Conservation (phyloP, 23 tunicate species). For the Halocynthia aurantium region DNA sequence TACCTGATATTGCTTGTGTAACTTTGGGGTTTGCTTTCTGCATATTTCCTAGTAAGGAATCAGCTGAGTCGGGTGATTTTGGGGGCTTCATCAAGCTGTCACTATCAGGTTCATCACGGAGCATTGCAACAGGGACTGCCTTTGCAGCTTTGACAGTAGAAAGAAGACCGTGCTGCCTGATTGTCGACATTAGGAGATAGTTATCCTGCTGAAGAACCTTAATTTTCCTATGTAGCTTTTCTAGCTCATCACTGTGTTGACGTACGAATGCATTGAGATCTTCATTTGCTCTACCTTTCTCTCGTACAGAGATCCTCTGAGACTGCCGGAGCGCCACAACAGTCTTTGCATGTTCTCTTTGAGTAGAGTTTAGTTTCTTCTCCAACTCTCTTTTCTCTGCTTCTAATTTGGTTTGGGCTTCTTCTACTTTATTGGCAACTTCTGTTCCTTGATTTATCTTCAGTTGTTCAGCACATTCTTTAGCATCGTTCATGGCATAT, state of each 20-base stretch:
- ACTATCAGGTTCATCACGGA: not conserved
- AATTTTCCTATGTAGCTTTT: conserved; percentile 30
- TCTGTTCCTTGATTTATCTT: not conserved
- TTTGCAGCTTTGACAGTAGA: conserved; percentile 48
- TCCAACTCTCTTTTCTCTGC: not conserved
- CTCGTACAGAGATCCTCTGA: conserved; percentile 46
- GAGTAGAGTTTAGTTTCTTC: conserved; percentile 10
- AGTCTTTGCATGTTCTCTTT: conserved; percentile 52
- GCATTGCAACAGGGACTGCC: conserved; percentile 13
- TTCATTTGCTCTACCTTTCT: conserved; percentile 43
- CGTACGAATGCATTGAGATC: conserved; percentile 40
- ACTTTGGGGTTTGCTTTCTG: not conserved
- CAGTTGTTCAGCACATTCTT: not conserved
- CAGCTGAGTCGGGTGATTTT: not conserved
- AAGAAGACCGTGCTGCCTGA: conserved; percentile 75
- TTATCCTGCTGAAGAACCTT: conserved; percentile 45
- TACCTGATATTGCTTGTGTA: not conserved
- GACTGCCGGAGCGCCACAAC: conserved; percentile 62
- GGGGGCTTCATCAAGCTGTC: not conserved
- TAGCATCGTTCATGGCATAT: not conserved
- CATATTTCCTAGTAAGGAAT: not conserved
- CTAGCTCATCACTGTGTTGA: conserved; percentile 29
- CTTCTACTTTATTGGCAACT: conserved; percentile 12
- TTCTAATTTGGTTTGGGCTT: conserved; percentile 14
- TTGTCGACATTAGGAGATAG: conserved; percentile 64